Conservation (phyloP, 2,888 invertebrate species). For the Andrena hattorfiana region DNA sequence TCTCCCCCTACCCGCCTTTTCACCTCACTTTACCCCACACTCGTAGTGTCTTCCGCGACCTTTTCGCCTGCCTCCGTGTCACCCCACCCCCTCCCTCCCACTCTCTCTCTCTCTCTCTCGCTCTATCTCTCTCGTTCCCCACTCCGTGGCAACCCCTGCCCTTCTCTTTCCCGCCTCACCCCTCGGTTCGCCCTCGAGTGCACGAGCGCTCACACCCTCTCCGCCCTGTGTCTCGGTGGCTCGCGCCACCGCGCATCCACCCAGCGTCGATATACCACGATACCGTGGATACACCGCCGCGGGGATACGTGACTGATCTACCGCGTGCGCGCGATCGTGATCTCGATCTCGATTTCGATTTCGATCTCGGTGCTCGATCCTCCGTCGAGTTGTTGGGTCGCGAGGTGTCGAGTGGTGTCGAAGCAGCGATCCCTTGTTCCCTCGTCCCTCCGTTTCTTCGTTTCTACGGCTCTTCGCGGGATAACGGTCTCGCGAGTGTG, state of each 20-base stretch:
- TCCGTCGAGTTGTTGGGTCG: slow-evolving; percentile 6
- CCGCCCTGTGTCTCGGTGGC: slow-evolving; percentile 51
- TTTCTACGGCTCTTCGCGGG: neutral
- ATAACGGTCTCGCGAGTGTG: slow-evolving; percentile 25
- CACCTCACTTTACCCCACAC: neutral
- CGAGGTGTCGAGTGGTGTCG: slow-evolving; percentile 29
- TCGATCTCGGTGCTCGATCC: slow-evolving; percentile 19
- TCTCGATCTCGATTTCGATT: slow-evolving; percentile 52
- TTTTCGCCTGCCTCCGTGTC: neutral
- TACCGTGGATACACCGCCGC: slow-evolving; percentile 46
- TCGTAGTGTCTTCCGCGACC: neutral
- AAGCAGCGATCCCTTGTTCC: neutral
- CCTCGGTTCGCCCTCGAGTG: slow-evolving; percentile 26
- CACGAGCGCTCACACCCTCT: slow-evolving; percentile 51
- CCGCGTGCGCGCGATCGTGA: slow-evolving; percentile 60
- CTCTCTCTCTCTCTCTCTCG: neutral
- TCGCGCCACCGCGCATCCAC: slow-evolving; percentile 70
- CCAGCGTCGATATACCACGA: slow-evolving; percentile 67
- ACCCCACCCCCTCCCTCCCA: neutral
- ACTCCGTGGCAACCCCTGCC: slow-evolving; percentile 7
- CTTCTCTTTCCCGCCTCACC: slow-evolving; percentile 30
- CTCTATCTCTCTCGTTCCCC: slow-evolving; percentile 7
- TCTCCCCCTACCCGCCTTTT: neutral
- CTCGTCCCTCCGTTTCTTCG: too few species aligned
- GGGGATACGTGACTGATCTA: slow-evolving; percentile 55